phyloP scores from a whole-genome alignment of 2,113 vertebrate species.

The Anser brachyrhynchus region DNA sequence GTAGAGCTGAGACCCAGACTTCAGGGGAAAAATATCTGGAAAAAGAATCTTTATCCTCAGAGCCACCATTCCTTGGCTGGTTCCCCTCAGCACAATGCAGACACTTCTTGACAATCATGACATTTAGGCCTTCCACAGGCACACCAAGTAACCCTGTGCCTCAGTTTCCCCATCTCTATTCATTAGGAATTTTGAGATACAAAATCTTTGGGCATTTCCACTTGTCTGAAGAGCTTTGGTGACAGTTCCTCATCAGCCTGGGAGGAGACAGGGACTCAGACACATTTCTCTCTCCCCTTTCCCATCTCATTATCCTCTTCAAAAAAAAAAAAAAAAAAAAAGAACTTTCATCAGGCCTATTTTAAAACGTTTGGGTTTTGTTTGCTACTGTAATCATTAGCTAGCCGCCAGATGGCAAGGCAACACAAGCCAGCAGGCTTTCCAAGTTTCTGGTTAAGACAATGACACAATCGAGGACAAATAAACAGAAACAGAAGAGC shows the following conservation, averaged over 20 bases:
- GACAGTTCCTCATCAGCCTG: conserved; percentile 34
- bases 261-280: conserved; percentile 18
- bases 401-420: conserved; percentile 65
- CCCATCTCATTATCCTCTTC: not conserved
- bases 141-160: not conserved
- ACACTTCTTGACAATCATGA: not conserved
- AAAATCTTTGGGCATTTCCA: rapidly evolving
- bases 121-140: not conserved
- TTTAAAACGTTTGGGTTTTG: conserved; percentile 52
- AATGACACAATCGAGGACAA: conserved; percentile 65
- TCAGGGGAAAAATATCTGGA: not conserved
- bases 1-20: not conserved
- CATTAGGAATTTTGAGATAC: not conserved
- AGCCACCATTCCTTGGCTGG: not conserved
- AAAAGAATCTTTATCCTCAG: not conserved
- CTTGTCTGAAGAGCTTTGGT: not conserved
- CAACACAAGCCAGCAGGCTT: conserved; percentile 61
- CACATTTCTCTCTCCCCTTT: conserved; percentile 26
- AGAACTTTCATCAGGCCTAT: conserved; percentile 54
- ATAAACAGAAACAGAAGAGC: conserved; percentile 73
- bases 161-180: not conserved
- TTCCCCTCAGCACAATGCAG: too few relatives aligned
- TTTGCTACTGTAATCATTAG: conserved; percentile 69
- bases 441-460: conserved; percentile 66
- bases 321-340: not conserved